Evolutionary conservation across 2,113 vertebrate species (phyloP).

Genomic region (Dendrocopos noguchii): DNA sequence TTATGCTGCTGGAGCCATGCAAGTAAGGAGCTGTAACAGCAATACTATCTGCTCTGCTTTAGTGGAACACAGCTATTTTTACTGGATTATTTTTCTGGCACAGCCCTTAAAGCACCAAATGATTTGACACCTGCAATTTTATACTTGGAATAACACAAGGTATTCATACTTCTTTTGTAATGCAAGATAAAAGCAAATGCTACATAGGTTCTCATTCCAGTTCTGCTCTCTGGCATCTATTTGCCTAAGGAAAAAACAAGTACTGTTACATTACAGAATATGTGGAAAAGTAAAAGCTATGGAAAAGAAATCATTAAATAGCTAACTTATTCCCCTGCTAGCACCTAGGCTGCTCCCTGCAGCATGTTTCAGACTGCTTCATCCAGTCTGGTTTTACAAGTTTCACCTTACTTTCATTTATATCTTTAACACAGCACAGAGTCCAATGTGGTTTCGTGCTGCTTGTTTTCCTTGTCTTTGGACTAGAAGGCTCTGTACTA

Average conservation of each 20-base stretch:
- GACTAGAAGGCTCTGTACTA: background rate
- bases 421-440: background rate
- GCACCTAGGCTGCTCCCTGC: conserved; percentile 9
- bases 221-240: conserved; percentile 42
- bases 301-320: conserved; percentile 52
- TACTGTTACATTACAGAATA: conserved; percentile 49
- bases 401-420: conserved; percentile 54
- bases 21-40: conserved; percentile 13
- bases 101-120: conserved; percentile 27
- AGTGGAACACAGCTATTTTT: conserved; percentile 36
- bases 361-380: conserved; percentile 24
- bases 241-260: conserved; percentile 15
- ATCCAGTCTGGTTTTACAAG: conserved; percentile 55
- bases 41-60: background rate
- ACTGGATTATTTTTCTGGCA: conserved; percentile 53
- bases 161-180: conserved; percentile 56
- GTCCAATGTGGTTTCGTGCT: background rate
- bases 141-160: conserved; percentile 56
- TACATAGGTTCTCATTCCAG: conserved; percentile 48
- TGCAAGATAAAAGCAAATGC: conserved; percentile 53
- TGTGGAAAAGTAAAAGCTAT: conserved; percentile 53
- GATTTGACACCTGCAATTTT: conserved; percentile 58
- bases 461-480: conserved; percentile 51
- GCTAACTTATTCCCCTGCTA: conserved; percentile 24
- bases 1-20: background rate